Evolutionary conservation across 2,888 invertebrate genomes (phyloP).

Genomic region (Lasiommata megera): DNA sequence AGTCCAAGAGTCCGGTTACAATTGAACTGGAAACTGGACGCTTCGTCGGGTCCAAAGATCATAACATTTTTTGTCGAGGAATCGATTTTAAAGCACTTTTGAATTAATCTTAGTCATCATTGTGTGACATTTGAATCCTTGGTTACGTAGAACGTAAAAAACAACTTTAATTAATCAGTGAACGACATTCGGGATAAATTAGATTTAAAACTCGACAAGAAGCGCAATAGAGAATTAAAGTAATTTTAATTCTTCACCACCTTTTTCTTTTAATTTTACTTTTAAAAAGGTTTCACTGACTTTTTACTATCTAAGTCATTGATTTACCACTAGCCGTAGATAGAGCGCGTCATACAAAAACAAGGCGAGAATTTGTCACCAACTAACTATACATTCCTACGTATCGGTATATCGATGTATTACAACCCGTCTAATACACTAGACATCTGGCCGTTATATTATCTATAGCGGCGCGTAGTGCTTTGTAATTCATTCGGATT

Average conservation of each 20-base stretch:
- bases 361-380: too few relatives aligned
- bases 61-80: conserved; percentile 40
- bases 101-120: conserved; percentile 29
- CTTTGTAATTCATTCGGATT: too few relatives aligned
- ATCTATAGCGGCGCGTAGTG: too few relatives aligned
- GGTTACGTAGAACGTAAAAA: neutral
- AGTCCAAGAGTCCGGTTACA: conserved; percentile 42
- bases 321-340: too few relatives aligned
- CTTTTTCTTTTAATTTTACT: neutral
- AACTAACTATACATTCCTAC: too few relatives aligned
- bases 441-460: too few relatives aligned
- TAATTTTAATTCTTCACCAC: neutral
- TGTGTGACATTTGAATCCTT: conserved; percentile 17
- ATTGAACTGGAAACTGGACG: conserved; percentile 59
- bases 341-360: too few relatives aligned
- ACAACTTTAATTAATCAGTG: conserved; percentile 3
- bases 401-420: too few relatives aligned
- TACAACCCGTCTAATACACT: too few relatives aligned
- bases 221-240: neutral
- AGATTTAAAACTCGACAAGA: conserved; percentile 1
- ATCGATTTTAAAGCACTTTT: conserved; percentile 29
- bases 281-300: neutral
- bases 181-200: neutral
- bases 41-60: conserved; percentile 51
- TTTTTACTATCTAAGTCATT: neutral